phyloP scores from a whole-genome alignment of 2,888 invertebrate species.

The Odontocolon sp. region DNA sequence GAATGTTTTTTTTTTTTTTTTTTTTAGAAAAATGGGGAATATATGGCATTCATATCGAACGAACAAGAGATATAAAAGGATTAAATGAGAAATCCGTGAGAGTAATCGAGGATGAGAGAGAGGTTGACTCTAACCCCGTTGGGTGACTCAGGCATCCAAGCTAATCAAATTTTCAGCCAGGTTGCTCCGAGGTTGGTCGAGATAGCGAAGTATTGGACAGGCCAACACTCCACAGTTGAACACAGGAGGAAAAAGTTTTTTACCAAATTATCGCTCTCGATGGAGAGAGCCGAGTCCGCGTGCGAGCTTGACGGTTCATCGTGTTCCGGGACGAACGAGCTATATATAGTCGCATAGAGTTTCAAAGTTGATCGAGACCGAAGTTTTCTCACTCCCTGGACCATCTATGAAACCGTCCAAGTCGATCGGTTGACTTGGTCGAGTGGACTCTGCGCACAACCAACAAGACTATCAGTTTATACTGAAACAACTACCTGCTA shows the following conservation, averaged over 20 bases:
- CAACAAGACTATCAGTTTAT: background rate
- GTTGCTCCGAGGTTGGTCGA: background rate
- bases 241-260: conserved; percentile 13
- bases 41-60: no score
- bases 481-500: conserved; percentile 2
- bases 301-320: no score
- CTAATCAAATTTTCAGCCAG: conserved; percentile 15
- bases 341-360: no score
- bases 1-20: no score
- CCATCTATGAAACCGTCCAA: background rate
- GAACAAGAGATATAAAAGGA: no score
- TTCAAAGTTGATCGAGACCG: conserved; percentile 18
- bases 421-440: conserved; percentile 14
- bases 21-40: no score
- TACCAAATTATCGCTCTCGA: conserved; percentile 27
- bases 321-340: no score
- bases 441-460: background rate
- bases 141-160: background rate
- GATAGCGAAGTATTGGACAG: conserved; percentile 8
- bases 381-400: conserved; percentile 26
- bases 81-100: no score
- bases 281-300: no score
- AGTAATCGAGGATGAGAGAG: no score
- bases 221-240: background rate
- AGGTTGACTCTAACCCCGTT: background rate